Conservation (phyloP, 2,797 vertebrate genomes). For the Menidia menidia region DNA sequence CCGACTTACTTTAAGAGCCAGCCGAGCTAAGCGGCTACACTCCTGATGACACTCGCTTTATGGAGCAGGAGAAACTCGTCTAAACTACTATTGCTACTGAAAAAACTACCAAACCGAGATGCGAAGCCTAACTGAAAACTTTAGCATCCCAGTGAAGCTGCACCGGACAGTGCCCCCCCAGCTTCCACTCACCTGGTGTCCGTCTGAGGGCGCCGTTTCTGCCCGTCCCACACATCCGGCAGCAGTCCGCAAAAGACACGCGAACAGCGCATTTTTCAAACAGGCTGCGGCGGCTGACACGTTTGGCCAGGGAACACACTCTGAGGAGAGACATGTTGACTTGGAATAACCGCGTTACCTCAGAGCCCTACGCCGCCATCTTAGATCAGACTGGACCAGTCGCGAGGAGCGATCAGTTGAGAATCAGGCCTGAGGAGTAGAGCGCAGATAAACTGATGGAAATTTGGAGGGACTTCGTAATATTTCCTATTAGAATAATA, state of each 20-base stretch:
- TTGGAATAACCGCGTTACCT: conserved; percentile 73
- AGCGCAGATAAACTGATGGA: conserved; percentile 58
- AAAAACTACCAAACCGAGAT: too few relatives aligned
- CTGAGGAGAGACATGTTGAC: conserved; percentile 85
- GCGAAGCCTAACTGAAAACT: neutral
- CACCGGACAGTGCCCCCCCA: neutral
- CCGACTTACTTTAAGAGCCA: neutral
- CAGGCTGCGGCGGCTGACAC: conserved; percentile 52
- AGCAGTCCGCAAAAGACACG: conserved; percentile 42
- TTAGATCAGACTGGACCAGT: conserved; percentile 73
- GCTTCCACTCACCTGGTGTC: conserved; percentile 68
- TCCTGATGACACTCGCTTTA: accelerated
- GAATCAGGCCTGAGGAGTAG: conserved; percentile 37
- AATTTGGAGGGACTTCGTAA: neutral
- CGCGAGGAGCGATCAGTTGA: neutral
- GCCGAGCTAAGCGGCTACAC: too few relatives aligned
- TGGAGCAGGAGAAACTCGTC: accelerated
- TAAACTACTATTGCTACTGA: too few relatives aligned
- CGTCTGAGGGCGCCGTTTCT: conserved; percentile 43
- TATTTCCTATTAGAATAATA: neutral
- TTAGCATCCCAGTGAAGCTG: neutral
- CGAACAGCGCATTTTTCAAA: conserved; percentile 43
- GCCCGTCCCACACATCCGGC: conserved; percentile 52
- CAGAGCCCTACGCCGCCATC: conserved; percentile 74
- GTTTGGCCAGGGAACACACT: conserved; percentile 70